Base-by-base conservation (phyloP, 2,888 invertebrate species). In the Anthoptus insignis region DNA sequence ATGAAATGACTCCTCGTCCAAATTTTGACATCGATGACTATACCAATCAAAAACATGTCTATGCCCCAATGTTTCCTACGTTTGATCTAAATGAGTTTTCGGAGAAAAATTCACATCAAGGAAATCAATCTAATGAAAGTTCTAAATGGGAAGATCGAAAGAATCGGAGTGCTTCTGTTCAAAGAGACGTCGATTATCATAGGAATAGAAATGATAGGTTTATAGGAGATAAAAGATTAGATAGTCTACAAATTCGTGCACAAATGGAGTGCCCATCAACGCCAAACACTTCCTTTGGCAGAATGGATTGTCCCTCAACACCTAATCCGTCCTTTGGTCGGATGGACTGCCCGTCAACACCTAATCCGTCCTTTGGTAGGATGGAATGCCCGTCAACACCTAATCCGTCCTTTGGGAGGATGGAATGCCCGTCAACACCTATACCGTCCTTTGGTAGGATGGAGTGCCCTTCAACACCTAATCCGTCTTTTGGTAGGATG, bases 41-140 rank as follows among this genome's bases (percentile, higher is more conserved):
- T 60, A 58, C 72, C 6, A 65, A 39, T 29, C 73, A 71, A n/a
- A 86, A 86, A 71, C 89, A 91, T 69, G 87, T 91, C 13, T 91
- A 91, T 69, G 82, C 89, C 8, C 86, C 91, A 11, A 76, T 80
- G 45, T 83, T 86, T 72, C 64, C 79, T 50, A 32, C 59, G 58
- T 69, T 65, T 61, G 86, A 87, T 27, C 67, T 67, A 47, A 69
- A 73, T 57, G 87, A 84, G n/a, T 53, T 59, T 19, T 67, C 69
- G 58, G 82, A 84, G 63, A 64, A 81, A 75, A 75, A 83, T 79
- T 39, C 27, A n/a, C 64, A 63, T 21, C 29, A 70, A 45, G 19
- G 6, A 27, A 66, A 32, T 53, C 59, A 47, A 34, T 49, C 21
- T 67, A 60, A 42, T 63, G 71, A 57, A 60, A 59, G 16, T 49